phyloP scores from a whole-genome alignment of 1,140 invertebrate species.

The Limonius californicus region DNA sequence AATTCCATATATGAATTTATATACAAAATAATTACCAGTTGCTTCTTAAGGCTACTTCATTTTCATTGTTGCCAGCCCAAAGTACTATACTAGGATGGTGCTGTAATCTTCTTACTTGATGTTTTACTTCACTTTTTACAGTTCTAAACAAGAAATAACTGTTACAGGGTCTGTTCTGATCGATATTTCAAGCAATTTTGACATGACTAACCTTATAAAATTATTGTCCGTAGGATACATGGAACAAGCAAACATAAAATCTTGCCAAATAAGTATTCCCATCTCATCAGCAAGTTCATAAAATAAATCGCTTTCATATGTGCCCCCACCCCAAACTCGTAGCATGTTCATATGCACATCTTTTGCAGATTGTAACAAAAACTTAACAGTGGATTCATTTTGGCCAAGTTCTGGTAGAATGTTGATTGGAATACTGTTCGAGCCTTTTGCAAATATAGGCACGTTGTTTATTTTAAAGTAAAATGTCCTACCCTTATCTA shows the following conservation, averaged over 20 bases:
- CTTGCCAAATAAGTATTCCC: slow-evolving; percentile 87
- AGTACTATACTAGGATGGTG: slow-evolving; percentile 86
- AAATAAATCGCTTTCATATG: slow-evolving; percentile 91
- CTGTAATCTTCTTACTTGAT: slow-evolving; percentile 81
- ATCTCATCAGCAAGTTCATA: slow-evolving; percentile 80
- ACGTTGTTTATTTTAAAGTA: slow-evolving; percentile 85
- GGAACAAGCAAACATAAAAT: slow-evolving; percentile 96
- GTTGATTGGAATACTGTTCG: slow-evolving; percentile 92
- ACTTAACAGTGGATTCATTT: slow-evolving; percentile 36
- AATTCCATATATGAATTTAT: too few relatives aligned
- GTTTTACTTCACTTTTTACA: slow-evolving; percentile 73
- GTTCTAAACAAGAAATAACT: background rate
- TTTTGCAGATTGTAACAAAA: slow-evolving; percentile 68
- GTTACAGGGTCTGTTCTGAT: too few relatives aligned
- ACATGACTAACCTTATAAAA: slow-evolving; percentile 63
- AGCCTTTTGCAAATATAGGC: slow-evolving; percentile 91
- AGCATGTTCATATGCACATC: slow-evolving; percentile 90
- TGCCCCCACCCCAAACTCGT: slow-evolving; percentile 95
- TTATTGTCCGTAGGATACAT: slow-evolving; percentile 81
- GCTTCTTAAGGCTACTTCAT: slow-evolving; percentile 82
- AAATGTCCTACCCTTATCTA: slow-evolving; percentile 69
- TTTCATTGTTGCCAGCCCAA: slow-evolving; percentile 97
- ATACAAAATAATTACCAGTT: slow-evolving; percentile 61
- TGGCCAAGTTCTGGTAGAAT: slow-evolving; percentile 77
- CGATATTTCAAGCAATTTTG: too few relatives aligned